A percentile compares a stretch with the other conserved stretches of the same genome.
Evolutionary conservation across 1,140 invertebrate species (phyloP).

Genomic region (Lamellibrachia luymesi): DNA sequence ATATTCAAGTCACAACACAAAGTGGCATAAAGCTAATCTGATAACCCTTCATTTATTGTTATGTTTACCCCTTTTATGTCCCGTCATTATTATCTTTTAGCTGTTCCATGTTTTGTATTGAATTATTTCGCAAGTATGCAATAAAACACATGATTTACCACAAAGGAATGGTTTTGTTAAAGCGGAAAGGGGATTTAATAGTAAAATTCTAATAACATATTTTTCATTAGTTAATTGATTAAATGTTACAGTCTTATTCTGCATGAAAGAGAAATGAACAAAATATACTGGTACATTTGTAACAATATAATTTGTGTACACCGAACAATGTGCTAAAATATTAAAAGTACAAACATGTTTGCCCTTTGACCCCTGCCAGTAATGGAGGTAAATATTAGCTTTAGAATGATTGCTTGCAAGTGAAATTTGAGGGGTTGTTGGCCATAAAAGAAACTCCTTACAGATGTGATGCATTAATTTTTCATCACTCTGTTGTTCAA

Average conservation of each 20-base stretch:
- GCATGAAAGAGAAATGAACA: not conserved
- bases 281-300: not conserved
- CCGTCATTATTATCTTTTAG: not conserved
- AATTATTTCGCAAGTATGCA: not conserved
- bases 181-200: not conserved
- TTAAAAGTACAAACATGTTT: not conserved
- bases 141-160: not conserved
- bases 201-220: not conserved
- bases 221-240: not conserved
- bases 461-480: not conserved
- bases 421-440: not conserved
- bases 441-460: not conserved
- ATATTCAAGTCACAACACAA: not conserved
- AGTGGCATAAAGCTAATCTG: not conserved
- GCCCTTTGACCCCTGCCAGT: not conserved
- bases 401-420: not conserved
- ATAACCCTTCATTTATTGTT: not conserved
- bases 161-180: not conserved
- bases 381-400: not conserved
- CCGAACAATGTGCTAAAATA: not conserved
- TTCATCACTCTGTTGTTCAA: not conserved
- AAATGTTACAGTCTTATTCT: not conserved
- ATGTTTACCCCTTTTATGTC: not conserved
- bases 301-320: not conserved
- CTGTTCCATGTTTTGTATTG: not conserved